These are phyloP conservation scores for Cossypha dichroa DNA, from an alignment of 2,797 vertebrate species.

Conservation along the genomic window DNA sequence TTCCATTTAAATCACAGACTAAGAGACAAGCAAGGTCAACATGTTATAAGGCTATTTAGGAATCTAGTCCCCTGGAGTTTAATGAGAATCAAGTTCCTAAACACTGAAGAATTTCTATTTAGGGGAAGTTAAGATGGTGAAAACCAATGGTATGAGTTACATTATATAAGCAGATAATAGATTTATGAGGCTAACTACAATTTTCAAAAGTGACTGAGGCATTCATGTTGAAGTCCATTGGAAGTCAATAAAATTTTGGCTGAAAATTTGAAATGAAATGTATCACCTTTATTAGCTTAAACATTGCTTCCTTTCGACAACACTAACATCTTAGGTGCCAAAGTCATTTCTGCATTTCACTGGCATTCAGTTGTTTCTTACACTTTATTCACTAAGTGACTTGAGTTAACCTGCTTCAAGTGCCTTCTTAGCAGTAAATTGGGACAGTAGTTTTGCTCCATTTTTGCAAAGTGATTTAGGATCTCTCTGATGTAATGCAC, in stretches of 20 bases:
- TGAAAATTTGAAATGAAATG: neutral
- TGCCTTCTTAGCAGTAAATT: neutral
- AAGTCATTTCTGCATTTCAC: neutral
- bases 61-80: neutral
- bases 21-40: neutral
- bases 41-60: neutral
- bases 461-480: slow-evolving; percentile 28
- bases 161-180: neutral
- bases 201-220: neutral
- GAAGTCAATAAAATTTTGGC: neutral
- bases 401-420: neutral
- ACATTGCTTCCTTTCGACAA: neutral
- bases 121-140: neutral
- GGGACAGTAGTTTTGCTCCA: neutral
- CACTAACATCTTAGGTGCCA: neutral
- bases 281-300: neutral
- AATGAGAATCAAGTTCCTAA: neutral
- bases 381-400: neutral
- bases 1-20: neutral
- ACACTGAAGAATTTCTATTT: neutral
- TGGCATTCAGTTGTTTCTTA: neutral
- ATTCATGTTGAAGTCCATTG: neutral
- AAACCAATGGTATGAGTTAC: neutral
- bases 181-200: neutral
- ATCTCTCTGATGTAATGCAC: neutral